Evolutionary conservation across 2,888 invertebrate genomes (phyloP).

Genomic region (Melieria crassipennis): DNA sequence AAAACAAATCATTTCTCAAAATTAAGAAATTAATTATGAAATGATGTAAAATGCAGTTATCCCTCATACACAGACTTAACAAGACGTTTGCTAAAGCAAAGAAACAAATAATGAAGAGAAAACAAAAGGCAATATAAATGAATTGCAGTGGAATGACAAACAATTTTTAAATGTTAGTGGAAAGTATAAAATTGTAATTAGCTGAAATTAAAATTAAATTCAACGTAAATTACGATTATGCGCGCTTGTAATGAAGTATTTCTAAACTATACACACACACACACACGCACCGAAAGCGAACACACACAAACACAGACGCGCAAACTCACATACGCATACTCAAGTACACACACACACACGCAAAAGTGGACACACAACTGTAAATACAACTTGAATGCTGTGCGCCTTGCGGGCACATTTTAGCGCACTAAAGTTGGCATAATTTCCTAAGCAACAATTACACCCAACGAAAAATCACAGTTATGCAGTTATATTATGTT

Average conservation of each 20-base stretch:
- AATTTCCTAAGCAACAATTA: conserved; percentile 21
- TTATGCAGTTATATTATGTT: conserved; percentile 11
- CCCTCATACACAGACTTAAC: not conserved
- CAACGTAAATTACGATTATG: not conserved
- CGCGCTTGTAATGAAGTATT: conserved; percentile 25
- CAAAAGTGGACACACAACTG: conserved; percentile 21
- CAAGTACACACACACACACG: conserved; percentile 8
- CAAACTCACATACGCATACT: conserved; percentile 16
- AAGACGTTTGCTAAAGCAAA: not conserved
- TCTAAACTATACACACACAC: conserved; percentile 19
- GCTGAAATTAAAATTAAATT: conserved; percentile 1
- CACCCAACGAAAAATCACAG: conserved; percentile 17
- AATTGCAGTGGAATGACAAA: not conserved
- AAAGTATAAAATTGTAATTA: conserved; percentile 9
- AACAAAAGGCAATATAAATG: not conserved
- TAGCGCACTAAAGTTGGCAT: conserved; percentile 14
- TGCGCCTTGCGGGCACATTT: too few species aligned
- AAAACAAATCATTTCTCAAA: conserved; percentile 11
- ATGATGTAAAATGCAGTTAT: not conserved
- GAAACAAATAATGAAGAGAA: not conserved
- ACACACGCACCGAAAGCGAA: not conserved
- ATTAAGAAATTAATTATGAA: conserved; percentile 9
- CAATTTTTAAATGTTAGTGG: not conserved
- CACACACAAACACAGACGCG: conserved; percentile 1
- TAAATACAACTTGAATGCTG: too few species aligned